Evolutionary conservation across 1,140 invertebrate genomes (phyloP), one percentile per base, ranked within the genome.

Genomic region (Adelges cooleyi): DNA sequence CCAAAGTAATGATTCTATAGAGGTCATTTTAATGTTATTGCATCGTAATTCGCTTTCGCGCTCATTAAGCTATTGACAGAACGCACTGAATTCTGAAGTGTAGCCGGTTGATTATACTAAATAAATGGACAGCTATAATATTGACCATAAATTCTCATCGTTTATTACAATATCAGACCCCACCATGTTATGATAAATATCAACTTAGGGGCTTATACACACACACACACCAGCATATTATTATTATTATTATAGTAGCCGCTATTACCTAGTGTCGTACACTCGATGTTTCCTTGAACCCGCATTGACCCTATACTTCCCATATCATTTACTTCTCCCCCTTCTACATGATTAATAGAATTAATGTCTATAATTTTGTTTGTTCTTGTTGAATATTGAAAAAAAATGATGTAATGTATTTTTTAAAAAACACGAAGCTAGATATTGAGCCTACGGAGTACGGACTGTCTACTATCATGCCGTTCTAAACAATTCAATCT

Each of bases 281-380:
- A 54, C 13, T 13, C 36, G 36, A 8, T 38, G 27, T 56, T 56
- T 42, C 53, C 53, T 56, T 56, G 53, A 56, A 56, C 53, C 53
- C 53, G 53, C 38, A 56, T 56, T 56, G 53, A 56, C 53, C 53
- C 42, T 53, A 53, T 52, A 38, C 18, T 42, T n/a, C 2, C 2
- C 42, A 56, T 42, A 25, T n/a, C n/a, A n/a, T n/a, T n/a, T n/a
- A n/a, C n/a, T n/a, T 29, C 23, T 42, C 8, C 22, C 15, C 53
- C 38, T 25, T 18, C 38, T 23, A 17, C 38, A n/a, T 42, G 17
- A 44, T 27, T 25, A 42, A 13, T 42, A 23, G 22, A 42, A 56
- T 56, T 6, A 53, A 38, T 6, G 11, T 33, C 2, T 2, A 29
- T 27, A 20, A 20, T 52, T 33, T 38, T 38, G 36, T 38, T 8